Evolutionary conservation across 2,888 invertebrate species (phyloP), one percentile per base, ranked within the genome.

Genomic region (Lordiphosa fenestrarum): DNA sequence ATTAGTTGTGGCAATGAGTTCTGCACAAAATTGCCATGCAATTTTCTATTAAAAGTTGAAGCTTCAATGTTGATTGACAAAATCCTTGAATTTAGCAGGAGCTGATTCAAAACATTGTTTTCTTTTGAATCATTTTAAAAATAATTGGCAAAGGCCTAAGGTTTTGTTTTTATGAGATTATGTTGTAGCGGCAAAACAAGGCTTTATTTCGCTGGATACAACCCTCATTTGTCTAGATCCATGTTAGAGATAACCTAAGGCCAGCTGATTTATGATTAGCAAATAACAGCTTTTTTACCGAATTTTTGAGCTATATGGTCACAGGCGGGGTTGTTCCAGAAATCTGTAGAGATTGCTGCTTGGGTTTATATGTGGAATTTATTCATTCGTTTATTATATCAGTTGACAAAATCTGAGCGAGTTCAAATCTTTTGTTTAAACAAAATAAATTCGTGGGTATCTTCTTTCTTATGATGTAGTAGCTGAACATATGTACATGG

Each of bases 151-250:
- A 23, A 19, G 19, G 19, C 19, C 19, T 19, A 19, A 19, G 19
- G 19, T 19, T 25, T 25, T 74, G 39, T 23, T 69, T 55, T 71
- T 65, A 39, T 19, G 35, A 38, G 56, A 35, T 40, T 53, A 30
- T 55, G 21, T 23, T 62, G 58, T 42, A 62, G 25, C 44, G 49
- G 42, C 48, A 44, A 59, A 62, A 69, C 30, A 30, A 30, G 30
- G 9, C 30, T 30, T 58, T 53, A 15, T 66, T 41, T 35, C 41
- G 21, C 15, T 12, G 15, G 21, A 41, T 42, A 30, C 51, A 38
- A 21, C 66, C 69, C 50, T 59, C 62, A 75, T 65, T 61, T 78
- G 73, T 78, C 70, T 63, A 73, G 80, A 83, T 78, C 57, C 46
- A 53, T 47, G 61, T 38, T 66, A 6, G 5, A 47, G 77, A 77